Evolutionary conservation across 2,113 vertebrate genomes (phyloP), one percentile per base, ranked within the genome.

Genomic region (Haemorhous mexicanus): DNA sequence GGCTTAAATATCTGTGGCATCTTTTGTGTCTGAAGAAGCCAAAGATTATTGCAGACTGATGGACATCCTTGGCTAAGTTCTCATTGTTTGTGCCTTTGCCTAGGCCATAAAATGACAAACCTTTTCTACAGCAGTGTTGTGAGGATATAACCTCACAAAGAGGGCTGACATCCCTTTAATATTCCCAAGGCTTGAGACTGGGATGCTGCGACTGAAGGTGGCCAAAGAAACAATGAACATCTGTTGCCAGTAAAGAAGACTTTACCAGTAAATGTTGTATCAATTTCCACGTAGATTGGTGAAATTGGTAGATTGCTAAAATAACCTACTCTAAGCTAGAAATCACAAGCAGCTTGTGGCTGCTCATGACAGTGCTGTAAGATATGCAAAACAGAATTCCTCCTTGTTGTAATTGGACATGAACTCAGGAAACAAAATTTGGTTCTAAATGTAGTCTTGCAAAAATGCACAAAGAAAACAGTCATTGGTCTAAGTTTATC

Each of bases 271-370:
- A 90, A 77, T 55, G 21, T 39, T 66, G 44, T 53, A 93, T 92
- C 52, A 59, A 93, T 93, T 88, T 90, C 81, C 85, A 86, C 67
- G 41, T 87, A 90, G 69, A 85, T 49, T 84, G 47, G 76, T 62
- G 52, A 92, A 82, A 90, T 66, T 81, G 58, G 52, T 68, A 53
- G 64, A 67, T n/a, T 64, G 52, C 23, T 61, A 89, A 92, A 92
- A 93, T 78, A 95, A 87, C 59, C 53, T 80, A 18, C 30, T 50
- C 9, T 46, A 73, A 90, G 35, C 47, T 37, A 83, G 84, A 76
- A 95, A 92, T 92, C 91, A 83, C 2, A 2, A 55, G 78, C 73
- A 94, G 67, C 85, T 88, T 96, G 56, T 58, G 70, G 59, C 44
- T 81, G 24, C 70, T 91, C 66, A 59, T 61, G 80, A 68, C 66